Evolutionary conservation across 2,113 vertebrate species (phyloP).

Genomic region (Ibidorhyncha struthersii): DNA sequence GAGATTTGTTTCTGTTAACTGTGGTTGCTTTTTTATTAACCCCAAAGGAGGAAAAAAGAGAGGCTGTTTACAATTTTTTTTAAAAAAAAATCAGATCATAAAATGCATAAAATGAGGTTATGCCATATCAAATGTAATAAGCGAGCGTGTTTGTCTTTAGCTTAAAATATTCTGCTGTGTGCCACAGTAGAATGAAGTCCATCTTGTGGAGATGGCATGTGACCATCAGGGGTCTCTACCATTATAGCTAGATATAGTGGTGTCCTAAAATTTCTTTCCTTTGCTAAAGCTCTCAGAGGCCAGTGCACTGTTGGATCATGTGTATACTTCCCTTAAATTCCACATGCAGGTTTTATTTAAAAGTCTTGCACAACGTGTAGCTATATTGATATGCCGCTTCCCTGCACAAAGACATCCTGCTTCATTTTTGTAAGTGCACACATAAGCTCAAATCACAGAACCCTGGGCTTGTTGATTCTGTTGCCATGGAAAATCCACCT

Average conservation of each 20-base stretch:
- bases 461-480: background rate
- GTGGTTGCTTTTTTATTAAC: background rate
- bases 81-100: background rate
- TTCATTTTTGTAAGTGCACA: background rate
- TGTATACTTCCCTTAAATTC: background rate
- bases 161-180: background rate
- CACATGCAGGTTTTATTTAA: background rate
- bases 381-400: background rate
- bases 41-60: background rate
- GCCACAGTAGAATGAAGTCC: background rate
- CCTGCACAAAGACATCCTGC: background rate
- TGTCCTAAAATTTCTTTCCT: background rate
- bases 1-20: background rate
- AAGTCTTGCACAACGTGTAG: background rate
- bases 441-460: fast-evolving
- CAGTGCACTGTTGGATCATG: background rate
- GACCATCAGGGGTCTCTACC: background rate
- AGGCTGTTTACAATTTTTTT: background rate
- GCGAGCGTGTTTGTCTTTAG: background rate
- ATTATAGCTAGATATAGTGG: fast-evolving
- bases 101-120: background rate
- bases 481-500: background rate
- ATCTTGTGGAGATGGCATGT: background rate
- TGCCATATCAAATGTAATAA: background rate
- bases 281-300: background rate